Percentiles rank a stretch among this genome's conserved stretches.
Conservation (phyloP, 2,888 invertebrate species). For the Ornithoptera priamus region DNA sequence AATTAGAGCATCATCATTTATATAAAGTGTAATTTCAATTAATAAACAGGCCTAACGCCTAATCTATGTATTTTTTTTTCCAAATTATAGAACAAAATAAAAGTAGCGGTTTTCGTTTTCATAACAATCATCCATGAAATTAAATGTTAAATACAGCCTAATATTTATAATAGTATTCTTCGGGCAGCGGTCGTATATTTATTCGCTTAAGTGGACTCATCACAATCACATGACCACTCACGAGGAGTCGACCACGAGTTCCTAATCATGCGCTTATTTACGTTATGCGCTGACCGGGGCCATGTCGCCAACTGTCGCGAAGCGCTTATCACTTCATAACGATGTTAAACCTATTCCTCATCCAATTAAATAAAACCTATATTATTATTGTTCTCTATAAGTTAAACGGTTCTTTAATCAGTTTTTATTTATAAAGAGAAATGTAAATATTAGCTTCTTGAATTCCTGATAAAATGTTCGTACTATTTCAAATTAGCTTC, state of each 20-base stretch:
- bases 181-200: conserved; percentile 58
- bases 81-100: no score
- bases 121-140: not conserved
- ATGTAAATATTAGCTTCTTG: conserved; percentile 4
- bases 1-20: no score
- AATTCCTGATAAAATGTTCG: conserved; percentile 8
- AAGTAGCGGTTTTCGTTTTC: not conserved
- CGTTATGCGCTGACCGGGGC: conserved; percentile 25
- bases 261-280: conserved; percentile 51
- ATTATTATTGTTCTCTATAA: conserved; percentile 18
- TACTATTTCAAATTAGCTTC: not conserved
- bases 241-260: conserved; percentile 69
- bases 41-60: no score
- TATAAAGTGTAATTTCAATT: no score
- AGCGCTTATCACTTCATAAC: conserved; percentile 29
- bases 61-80: no score
- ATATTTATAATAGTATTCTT: conserved; percentile 56
- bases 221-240: conserved; percentile 74
- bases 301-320: conserved; percentile 27
- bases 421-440: conserved; percentile 6
- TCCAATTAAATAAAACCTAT: conserved; percentile 22
- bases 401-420: conserved; percentile 25
- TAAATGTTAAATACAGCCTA: conserved; percentile 42
- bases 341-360: conserved; percentile 30
- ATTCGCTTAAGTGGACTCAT: conserved; percentile 78